A percentile compares a stretch with the other conserved stretches of the same genome.
phyloP scores from a whole-genome alignment of 2,888 invertebrate species.

The Bombylius major region DNA sequence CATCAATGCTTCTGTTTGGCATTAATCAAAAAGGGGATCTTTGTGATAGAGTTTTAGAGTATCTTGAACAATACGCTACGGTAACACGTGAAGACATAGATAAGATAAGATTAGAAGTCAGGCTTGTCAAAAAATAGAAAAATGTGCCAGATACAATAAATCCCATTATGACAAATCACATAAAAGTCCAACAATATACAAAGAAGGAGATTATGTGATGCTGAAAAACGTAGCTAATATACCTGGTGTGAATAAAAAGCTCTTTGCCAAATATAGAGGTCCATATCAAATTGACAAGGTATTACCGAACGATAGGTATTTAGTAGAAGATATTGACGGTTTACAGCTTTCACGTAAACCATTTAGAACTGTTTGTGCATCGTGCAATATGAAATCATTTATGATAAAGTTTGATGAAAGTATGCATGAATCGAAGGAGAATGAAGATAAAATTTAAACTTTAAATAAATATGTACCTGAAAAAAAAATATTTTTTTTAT shows the following conservation, averaged over 20 bases:
- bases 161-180: neutral
- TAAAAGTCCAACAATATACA: neutral
- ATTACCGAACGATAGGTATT: slow-evolving; percentile 17
- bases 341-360: slow-evolving; percentile 1
- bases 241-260: slow-evolving; percentile 15
- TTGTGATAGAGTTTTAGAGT: slow-evolving; percentile 13
- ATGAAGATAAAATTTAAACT: too few species aligned
- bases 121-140: slow-evolving; percentile 13
- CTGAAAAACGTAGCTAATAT: slow-evolving; percentile 16
- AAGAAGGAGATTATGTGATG: slow-evolving; percentile 17
- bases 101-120: slow-evolving; percentile 11
- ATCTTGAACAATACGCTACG: slow-evolving; percentile 7
- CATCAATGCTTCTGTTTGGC: slow-evolving; percentile 20
- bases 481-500: too few species aligned
- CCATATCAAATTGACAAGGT: slow-evolving; percentile 17
- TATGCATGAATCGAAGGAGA: too few species aligned
- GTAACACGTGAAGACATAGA: neutral
- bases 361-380: neutral
- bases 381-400: neutral
- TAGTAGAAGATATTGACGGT: slow-evolving; percentile 14
- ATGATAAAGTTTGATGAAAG: neutral
- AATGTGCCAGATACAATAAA: slow-evolving; percentile 11
- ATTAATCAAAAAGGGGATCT: slow-evolving; percentile 17
- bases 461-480: too few species aligned
- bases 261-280: slow-evolving; percentile 18